phyloP scores from a whole-genome alignment of 2,888 invertebrate genomes.

The Cotesia congregata region DNA sequence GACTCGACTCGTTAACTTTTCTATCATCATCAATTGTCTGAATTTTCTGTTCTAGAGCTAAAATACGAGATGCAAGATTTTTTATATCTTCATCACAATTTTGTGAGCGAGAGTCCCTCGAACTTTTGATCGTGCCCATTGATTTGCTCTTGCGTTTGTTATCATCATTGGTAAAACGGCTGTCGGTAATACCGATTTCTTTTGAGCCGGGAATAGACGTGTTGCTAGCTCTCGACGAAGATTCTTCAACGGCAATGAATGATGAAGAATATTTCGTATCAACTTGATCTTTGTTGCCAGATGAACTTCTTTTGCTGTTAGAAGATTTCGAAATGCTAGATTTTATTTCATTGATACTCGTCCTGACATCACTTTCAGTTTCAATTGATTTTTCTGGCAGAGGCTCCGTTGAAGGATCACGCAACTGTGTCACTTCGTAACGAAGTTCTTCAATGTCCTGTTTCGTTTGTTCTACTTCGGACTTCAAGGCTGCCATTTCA shows the following conservation, averaged over 20 bases:
- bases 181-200: not conserved
- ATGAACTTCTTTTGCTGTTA: not conserved
- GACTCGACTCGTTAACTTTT: conserved; percentile 12
- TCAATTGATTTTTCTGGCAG: not conserved
- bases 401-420: not conserved
- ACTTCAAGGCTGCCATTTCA: not conserved
- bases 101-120: conserved; percentile 9
- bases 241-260: not conserved
- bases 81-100: conserved; percentile 32
- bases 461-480: not conserved
- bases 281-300: not conserved
- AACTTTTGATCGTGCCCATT: not conserved
- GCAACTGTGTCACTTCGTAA: not conserved
- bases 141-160: not conserved
- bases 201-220: not conserved
- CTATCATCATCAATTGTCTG: conserved; percentile 46
- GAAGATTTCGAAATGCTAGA: not conserved
- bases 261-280: not conserved
- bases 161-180: not conserved
- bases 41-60: conserved; percentile 62
- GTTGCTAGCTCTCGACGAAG: not conserved
- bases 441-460: not conserved
- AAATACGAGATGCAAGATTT: conserved; percentile 46
- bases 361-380: not conserved
- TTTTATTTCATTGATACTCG: not conserved